Evolutionary conservation across 1,140 invertebrate genomes (phyloP).

Genomic region (Pissodes strobi): DNA sequence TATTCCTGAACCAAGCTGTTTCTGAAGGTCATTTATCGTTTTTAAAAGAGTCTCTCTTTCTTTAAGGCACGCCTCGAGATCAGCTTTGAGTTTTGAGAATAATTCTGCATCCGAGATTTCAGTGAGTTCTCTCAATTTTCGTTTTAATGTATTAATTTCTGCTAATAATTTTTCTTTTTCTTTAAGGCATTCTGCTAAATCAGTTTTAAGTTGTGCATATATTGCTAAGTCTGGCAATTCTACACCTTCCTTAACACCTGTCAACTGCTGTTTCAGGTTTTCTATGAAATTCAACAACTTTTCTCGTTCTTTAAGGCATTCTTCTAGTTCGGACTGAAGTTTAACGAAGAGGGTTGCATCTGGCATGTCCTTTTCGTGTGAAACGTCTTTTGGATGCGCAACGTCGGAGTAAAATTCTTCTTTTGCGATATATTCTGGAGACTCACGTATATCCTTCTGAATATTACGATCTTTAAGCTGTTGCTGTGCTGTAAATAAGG

Average conservation of each 20-base stretch:
- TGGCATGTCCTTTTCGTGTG: not conserved
- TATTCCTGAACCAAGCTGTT: not conserved
- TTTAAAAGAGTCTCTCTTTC: constrained; percentile 20
- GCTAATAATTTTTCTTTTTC: constrained; percentile 40
- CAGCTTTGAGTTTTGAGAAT: constrained; percentile 9
- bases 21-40: constrained; percentile 16
- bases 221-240: not conserved
- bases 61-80: constrained; percentile 13
- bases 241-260: not conserved
- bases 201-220: constrained; percentile 13
- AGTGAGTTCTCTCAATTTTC: constrained; percentile 31
- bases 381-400: too few species aligned
- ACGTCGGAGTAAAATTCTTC: too few species aligned
- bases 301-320: constrained; percentile 21
- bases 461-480: not conserved
- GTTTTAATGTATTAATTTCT: constrained; percentile 37
- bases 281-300: constrained; percentile 12
- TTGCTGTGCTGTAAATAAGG: not conserved
- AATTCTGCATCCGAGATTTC: constrained; percentile 16
- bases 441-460: not conserved
- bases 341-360: constrained; percentile 1
- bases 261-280: constrained; percentile 13
- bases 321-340: not conserved
- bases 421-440: too few species aligned
- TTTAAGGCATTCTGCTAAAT: constrained; percentile 22